Evolutionary conservation across 2,888 invertebrate species (phyloP).

Genomic region (Bunonema sp.): DNA sequence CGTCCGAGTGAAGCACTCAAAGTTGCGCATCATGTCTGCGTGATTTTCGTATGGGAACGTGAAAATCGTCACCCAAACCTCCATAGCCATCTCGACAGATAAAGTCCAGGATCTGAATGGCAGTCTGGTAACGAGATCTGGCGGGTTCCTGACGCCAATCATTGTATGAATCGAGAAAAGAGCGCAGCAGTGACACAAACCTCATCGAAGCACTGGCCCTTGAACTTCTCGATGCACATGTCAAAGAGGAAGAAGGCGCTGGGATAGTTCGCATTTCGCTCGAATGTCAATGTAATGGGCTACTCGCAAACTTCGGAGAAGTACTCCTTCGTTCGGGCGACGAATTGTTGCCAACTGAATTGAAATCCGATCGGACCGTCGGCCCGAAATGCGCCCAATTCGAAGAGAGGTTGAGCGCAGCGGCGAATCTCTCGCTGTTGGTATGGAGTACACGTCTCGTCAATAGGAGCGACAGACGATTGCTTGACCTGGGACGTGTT

Average conservation of each 20-base stretch:
- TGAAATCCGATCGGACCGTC: conserved; percentile 5
- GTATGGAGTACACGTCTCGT: conserved; percentile 4
- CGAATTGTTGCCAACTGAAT: conserved; percentile 20
- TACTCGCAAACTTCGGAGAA: conserved; percentile 27
- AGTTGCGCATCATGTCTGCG: conserved; percentile 25
- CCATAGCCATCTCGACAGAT: conserved; percentile 27
- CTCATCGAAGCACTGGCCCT: conserved; percentile 22
- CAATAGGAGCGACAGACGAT: too few species aligned
- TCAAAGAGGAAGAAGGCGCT: conserved; percentile 29
- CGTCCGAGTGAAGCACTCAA: conserved; percentile 27
- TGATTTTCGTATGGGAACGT: not conserved
- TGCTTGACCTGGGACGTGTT: too few species aligned
- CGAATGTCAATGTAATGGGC: conserved; percentile 3
- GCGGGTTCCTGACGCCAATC: too few species aligned
- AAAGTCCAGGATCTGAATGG: conserved; percentile 22
- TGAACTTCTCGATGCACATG: conserved; percentile 26
- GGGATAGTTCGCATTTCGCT: conserved; percentile 1
- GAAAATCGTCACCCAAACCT: conserved; percentile 9
- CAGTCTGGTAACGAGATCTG: conserved; percentile 19
- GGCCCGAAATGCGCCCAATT: conserved; percentile 16
- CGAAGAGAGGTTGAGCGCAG: conserved; percentile 23
- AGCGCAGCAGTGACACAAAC: too few species aligned
- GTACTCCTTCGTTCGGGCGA: conserved; percentile 19
- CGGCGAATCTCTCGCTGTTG: conserved; percentile 14
- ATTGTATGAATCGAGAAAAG: too few species aligned